These are phyloP conservation scores for Typhlomys cinereus DNA, from an alignment of 2,113 vertebrate species.

Conservation along the genomic window DNA sequence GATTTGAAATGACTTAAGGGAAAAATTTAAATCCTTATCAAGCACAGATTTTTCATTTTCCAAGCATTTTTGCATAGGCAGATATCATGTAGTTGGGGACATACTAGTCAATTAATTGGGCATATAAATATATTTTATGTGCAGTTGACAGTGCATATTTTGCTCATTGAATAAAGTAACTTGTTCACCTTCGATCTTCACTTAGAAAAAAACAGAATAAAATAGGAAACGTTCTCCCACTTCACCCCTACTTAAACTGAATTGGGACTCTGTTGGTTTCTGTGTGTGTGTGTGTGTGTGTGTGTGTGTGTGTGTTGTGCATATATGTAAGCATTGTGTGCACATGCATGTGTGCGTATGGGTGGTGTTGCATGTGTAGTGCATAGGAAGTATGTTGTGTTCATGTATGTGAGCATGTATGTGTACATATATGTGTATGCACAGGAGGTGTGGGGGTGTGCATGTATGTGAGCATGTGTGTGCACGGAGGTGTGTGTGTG, in stretches of 20 bases:
- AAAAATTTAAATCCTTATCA: neutral
- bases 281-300: neutral
- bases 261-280: neutral
- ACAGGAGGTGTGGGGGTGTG: too few species aligned
- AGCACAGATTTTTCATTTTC: neutral
- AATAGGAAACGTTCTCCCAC: fast-evolving
- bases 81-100: too few species aligned
- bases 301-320: too few species aligned
- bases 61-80: neutral
- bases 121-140: fast-evolving
- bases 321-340: too few species aligned
- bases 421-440: too few species aligned
- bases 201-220: neutral
- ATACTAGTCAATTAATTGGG: too few species aligned
- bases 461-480: too few species aligned
- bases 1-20: neutral
- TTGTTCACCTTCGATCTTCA: neutral
- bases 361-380: too few species aligned
- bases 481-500: too few species aligned
- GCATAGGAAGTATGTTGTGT: too few species aligned
- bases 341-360: too few species aligned
- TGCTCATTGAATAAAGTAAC: neutral
- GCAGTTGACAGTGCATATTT: fast-evolving
- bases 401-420: too few species aligned
- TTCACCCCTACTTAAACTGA: neutral